phyloP scores from a whole-genome alignment of 2,888 invertebrate species.

The Magallana nippona region DNA sequence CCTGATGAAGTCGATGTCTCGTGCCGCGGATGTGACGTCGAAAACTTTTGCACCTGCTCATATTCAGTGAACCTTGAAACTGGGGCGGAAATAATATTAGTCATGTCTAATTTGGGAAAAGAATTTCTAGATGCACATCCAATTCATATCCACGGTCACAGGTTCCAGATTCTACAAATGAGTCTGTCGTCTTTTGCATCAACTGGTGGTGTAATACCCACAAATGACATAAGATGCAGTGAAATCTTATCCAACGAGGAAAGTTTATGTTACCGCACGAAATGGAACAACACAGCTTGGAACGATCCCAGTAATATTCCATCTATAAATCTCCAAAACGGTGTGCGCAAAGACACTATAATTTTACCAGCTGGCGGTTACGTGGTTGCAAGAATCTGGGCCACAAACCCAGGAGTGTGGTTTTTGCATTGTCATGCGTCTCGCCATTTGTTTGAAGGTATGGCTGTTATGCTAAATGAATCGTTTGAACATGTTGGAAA shows the following conservation, averaged over 20 bases:
- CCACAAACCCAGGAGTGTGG: conserved; percentile 72
- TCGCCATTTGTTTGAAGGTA: conserved; percentile 64
- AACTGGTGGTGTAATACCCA: not conserved
- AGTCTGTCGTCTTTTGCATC: not conserved
- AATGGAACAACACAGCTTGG: conserved; percentile 12
- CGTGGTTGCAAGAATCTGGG: conserved; percentile 64
- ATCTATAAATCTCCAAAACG: conserved; percentile 56
- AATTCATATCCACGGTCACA: no score
- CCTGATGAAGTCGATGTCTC: no score
- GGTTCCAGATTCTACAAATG: no score
- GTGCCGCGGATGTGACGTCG: no score
- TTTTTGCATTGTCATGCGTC: conserved; percentile 69
- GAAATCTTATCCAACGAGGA: not conserved
- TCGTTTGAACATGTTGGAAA: conserved; percentile 37
- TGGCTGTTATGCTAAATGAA: conserved; percentile 67
- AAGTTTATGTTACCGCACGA: not conserved
- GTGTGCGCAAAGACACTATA: conserved; percentile 68
- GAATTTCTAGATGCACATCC: no score
- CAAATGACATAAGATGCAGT: not conserved
- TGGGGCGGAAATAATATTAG: no score
- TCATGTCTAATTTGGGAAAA: no score
- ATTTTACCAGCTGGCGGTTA: conserved; percentile 69
- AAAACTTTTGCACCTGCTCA: no score
- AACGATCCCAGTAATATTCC: conserved; percentile 43
- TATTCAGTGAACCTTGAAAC: no score